Conservation (phyloP, 1,140 invertebrate species). For the Asobara japonica region DNA sequence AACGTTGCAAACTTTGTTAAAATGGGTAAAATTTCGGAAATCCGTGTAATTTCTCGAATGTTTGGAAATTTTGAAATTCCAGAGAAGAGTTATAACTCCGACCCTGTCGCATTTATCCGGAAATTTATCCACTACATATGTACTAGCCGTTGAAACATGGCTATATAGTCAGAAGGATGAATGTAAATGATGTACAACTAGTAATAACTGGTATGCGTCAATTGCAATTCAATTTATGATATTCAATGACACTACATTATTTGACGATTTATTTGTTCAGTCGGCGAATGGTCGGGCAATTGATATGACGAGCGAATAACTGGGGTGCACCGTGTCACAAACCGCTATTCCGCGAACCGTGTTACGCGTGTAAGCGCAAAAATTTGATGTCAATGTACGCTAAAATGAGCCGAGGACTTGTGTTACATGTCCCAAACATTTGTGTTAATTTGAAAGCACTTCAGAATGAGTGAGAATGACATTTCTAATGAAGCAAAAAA, state of each 20-base stretch:
- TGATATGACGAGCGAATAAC: neutral
- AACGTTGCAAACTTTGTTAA: too few species aligned
- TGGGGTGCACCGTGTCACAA: neutral
- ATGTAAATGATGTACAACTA: constrained; percentile 53
- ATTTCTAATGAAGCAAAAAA: too few species aligned
- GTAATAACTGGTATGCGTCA: constrained; percentile 44
- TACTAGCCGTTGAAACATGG: constrained; percentile 45
- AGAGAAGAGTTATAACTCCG: too few species aligned
- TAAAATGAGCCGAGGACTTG: too few species aligned
- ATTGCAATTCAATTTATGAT: constrained; percentile 60
- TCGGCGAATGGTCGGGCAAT: neutral
- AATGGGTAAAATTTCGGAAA: too few species aligned
- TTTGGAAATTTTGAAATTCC: too few species aligned
- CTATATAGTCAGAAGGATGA: constrained; percentile 50
- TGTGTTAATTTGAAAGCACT: too few species aligned
- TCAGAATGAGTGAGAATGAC: too few species aligned
- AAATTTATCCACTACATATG: constrained; percentile 57
- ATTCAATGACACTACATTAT: constrained; percentile 9
- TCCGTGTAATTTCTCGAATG: too few species aligned
- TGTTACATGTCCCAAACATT: too few species aligned
- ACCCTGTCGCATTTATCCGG: constrained; percentile 55
- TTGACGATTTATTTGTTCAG: neutral
- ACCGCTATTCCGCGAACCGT: neutral
- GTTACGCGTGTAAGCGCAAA: neutral
- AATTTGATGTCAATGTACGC: neutral